Evolutionary conservation across 2,113 vertebrate species (phyloP), one percentile per base, ranked within the genome.

Genomic region (Limanda limanda): DNA sequence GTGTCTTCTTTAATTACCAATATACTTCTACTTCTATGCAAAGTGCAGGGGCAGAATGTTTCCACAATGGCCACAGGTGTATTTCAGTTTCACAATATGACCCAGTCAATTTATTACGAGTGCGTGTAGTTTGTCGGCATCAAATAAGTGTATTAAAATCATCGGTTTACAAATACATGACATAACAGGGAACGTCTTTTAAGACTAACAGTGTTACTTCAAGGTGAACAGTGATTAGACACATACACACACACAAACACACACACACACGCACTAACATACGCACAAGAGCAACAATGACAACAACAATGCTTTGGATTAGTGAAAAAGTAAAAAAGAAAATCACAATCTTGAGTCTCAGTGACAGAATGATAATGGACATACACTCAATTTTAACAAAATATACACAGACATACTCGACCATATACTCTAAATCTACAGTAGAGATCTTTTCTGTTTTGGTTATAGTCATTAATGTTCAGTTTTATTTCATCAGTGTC

Each of bases 291-390:
- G n/a, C 35, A 67, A 86, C 63, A 69, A 45, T 24, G 7, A 82
- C 68, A 76, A 73, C 75, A 73, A 71, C n/a, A 11, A 79, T 76
- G 83, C 65, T 83, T 89, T 83, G 84, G 78, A 75, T 88, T 71
- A 88, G 78, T 89, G 76, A 83, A 83, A 81, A 82, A 80, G 59
- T 48, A 23, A 56, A 63, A 45, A 63, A 35, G 1, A 71, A 83
- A 89, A 77, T 75, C 76, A 91, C 89, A 92, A 90, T 89, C 88
- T 76, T 78, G 40, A 81, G 81, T 90, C 69, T 90, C 74, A 77
- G 82, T 77, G 63, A 86, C 64, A 48, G 27, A 85, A 64, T 74
- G 81, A 78, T 81, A 71, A 84, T 84, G 37, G 31, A 76, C 45
- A 60, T 45, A 78, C 84, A 83, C 60, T 68, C 75, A 75, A 52